phyloP scores from a whole-genome alignment of 2,888 invertebrate species.

The Amaurobius ferox region DNA sequence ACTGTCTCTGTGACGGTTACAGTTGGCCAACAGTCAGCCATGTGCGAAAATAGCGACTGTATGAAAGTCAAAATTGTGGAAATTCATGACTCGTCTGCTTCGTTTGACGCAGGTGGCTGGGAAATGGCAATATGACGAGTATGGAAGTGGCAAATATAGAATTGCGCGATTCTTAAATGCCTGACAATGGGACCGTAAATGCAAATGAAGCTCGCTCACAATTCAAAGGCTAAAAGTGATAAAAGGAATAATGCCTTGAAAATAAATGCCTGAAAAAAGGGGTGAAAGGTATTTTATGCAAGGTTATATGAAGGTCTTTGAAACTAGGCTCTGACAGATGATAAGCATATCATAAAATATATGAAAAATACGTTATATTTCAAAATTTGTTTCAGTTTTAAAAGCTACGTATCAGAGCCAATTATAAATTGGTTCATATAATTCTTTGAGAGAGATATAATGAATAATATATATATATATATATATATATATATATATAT shows the following conservation, averaged over 20 bases:
- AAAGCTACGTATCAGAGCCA: too few relatives aligned
- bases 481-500: too few relatives aligned
- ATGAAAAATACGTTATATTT: too few relatives aligned
- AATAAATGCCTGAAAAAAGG: not conserved
- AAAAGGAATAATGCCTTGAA: not conserved
- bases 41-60: conserved; percentile 33
- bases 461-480: too few relatives aligned
- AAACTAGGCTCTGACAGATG: not conserved
- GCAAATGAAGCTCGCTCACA: conserved; percentile 5
- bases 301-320: conserved; percentile 18
- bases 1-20: conserved; percentile 28
- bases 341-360: too few relatives aligned
- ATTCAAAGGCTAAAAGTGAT: not conserved
- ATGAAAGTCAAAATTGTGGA: conserved; percentile 30
- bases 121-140: not conserved
- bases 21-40: conserved; percentile 29
- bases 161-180: conserved; percentile 19
- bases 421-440: too few relatives aligned
- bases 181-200: not conserved
- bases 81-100: conserved; percentile 33
- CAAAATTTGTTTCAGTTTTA: too few relatives aligned
- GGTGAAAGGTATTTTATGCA: not conserved
- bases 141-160: not conserved
- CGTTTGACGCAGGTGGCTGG: conserved; percentile 35
- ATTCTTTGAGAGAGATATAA: too few relatives aligned